Base-by-base conservation (phyloP, 2,113 vertebrate species). In the Picathartes gymnocephalus region DNA sequence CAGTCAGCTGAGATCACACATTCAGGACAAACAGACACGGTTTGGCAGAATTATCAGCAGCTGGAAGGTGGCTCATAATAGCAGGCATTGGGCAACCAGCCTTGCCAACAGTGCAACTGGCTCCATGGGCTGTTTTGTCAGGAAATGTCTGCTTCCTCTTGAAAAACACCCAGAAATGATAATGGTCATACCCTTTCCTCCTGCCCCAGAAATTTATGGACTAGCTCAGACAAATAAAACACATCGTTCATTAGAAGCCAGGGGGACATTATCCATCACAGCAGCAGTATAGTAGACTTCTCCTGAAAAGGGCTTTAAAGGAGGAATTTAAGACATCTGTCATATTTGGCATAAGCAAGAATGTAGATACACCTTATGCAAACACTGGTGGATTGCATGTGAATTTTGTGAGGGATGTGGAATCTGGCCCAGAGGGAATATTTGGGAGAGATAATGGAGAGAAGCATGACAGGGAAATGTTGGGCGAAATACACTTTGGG, bases 101-200 rank as follows among this genome's bases (percentile, higher is more conserved):
- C 77, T n/a, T 19, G 62, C 48, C 76, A 66, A 4, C 45, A 58
- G 25, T 4, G 25, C 53, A 24, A 11, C 16, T 25, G 64, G 68
- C 83, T 73, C 56, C 42, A 0, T 10, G 39, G 13, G 50, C 57
- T 81, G 2, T 16, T 91, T 17, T 17, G 65, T 28, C 87, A 95
- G 95, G 96, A 96, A 95, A 66, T 31, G 19, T 80, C 12, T 31
- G 68, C 33, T 95, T 94, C 92, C 94, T 77, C 85, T 37, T 8
- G 58, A 31, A 87, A 88, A 54, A 61, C 64, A 37, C 3, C 8
- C 8, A 2, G 3, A 65, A 57, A 15, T 18, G 33, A 42, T 13
- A 48, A 66, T 39, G 78, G 78, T 3, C 42, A 3, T 91, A 81
- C 58, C 73, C 78, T 88, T 82, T 90, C 58, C 73, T 91, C 48